phyloP scores from a whole-genome alignment of 1,140 invertebrate genomes.

The Grapholita molesta region DNA sequence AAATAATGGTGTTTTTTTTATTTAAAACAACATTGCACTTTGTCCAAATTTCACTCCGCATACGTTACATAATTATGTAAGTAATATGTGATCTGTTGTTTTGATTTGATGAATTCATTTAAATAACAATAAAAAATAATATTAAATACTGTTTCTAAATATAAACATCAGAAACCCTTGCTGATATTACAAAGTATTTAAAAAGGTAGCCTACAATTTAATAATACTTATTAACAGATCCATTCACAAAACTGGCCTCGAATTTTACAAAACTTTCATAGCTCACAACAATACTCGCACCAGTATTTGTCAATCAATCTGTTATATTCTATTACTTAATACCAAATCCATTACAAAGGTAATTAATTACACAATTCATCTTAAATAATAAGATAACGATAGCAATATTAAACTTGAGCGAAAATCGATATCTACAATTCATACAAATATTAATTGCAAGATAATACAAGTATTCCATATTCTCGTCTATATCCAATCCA shows the following conservation, averaged over 20 bases:
- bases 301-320: too few species aligned
- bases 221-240: not conserved
- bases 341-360: too few species aligned
- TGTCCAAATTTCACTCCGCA: too few species aligned
- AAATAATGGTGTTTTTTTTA: too few species aligned
- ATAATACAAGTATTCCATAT: too few species aligned
- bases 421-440: not conserved
- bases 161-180: not conserved
- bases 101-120: too few species aligned
- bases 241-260: not conserved
- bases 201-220: not conserved
- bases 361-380: not conserved
- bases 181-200: not conserved
- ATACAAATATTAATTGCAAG: too few species aligned
- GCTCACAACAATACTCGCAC: not conserved
- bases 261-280: not conserved
- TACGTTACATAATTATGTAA: too few species aligned
- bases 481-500: too few species aligned
- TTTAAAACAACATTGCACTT: too few species aligned
- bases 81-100: too few species aligned
- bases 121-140: too few species aligned
- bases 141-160: not conserved
- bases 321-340: not conserved
- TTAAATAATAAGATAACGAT: not conserved
- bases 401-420: not conserved